These are phyloP conservation scores for Myocastor coypus DNA, from an alignment of 2,113 vertebrate genomes.

Conservation along the genomic window DNA sequence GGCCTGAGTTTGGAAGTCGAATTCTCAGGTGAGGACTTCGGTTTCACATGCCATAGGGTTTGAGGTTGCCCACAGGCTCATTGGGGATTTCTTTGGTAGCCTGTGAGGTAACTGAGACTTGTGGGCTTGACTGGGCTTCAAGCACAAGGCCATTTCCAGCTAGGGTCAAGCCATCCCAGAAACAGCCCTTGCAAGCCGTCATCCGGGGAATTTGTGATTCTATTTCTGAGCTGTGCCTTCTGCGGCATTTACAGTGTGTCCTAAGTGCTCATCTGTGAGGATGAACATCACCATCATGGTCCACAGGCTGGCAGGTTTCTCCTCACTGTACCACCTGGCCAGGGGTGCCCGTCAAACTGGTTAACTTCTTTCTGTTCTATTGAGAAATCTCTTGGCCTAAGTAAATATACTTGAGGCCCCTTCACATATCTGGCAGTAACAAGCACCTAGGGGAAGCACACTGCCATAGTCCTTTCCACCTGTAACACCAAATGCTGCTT, in stretches of 20 bases:
- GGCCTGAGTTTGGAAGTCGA: background rate
- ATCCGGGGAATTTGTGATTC: constrained; percentile 30
- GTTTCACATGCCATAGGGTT: background rate
- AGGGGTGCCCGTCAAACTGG: background rate
- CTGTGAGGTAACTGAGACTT: background rate
- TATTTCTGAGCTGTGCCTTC: background rate
- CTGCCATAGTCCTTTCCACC: constrained; percentile 64
- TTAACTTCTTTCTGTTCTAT: constrained; percentile 52
- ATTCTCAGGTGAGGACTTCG: background rate
- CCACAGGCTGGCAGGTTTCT: background rate
- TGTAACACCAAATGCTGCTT: constrained; percentile 57
- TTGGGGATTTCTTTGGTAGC: background rate
- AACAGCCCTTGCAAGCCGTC: constrained; percentile 45
- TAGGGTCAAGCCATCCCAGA: constrained; percentile 42
- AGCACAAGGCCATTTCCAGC: background rate
- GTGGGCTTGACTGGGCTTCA: background rate
- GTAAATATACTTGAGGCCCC: constrained; percentile 41
- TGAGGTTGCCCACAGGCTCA: background rate
- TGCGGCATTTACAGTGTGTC: background rate
- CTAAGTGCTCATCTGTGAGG: background rate
- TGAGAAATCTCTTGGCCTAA: constrained; percentile 69
- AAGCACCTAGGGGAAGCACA: constrained; percentile 43
- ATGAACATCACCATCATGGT: background rate
- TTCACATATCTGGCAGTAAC: constrained; percentile 66
- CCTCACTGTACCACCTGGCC: constrained; percentile 31